Conservation (phyloP, 2,888 invertebrate species). For the Pocota personata region DNA sequence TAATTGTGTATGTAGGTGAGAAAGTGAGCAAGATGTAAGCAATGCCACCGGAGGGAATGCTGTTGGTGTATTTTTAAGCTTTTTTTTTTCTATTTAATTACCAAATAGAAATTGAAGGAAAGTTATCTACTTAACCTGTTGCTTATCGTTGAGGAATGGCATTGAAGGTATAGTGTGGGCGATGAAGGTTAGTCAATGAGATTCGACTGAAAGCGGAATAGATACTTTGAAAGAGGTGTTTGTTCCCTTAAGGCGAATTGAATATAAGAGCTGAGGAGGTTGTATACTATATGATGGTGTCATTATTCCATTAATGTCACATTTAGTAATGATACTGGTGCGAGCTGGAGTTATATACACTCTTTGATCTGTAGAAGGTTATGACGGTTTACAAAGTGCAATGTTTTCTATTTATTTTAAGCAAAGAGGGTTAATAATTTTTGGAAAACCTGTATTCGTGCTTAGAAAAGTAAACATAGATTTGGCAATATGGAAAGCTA, state of each 20-base stretch:
- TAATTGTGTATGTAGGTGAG: conserved; percentile 26
- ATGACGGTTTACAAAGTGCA: no score
- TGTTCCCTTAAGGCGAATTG: background rate
- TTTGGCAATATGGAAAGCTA: no score
- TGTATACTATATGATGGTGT: background rate
- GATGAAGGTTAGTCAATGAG: background rate
- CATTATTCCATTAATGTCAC: conserved; percentile 15
- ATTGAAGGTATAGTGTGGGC: background rate
- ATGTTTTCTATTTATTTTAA: no score
- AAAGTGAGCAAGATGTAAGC: background rate
- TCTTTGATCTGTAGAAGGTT: background rate
- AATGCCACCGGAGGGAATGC: background rate
- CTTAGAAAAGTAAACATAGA: no score
- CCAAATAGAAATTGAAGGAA: conserved; percentile 32
- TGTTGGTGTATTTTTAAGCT: background rate
- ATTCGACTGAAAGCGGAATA: background rate
- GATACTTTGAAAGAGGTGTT: background rate
- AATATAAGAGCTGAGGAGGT: background rate
- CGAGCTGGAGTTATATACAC: background rate
- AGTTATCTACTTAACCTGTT: conserved; percentile 49
- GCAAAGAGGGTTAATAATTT: no score
- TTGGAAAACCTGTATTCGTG: no score
- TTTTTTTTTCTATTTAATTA: conserved; percentile 18
- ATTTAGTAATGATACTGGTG: background rate
- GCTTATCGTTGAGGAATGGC: conserved; percentile 6